A percentile compares a stretch with the other conserved stretches of the same genome.
phyloP scores from a whole-genome alignment of 1,140 invertebrate species.

The Caerostris extrusa region DNA sequence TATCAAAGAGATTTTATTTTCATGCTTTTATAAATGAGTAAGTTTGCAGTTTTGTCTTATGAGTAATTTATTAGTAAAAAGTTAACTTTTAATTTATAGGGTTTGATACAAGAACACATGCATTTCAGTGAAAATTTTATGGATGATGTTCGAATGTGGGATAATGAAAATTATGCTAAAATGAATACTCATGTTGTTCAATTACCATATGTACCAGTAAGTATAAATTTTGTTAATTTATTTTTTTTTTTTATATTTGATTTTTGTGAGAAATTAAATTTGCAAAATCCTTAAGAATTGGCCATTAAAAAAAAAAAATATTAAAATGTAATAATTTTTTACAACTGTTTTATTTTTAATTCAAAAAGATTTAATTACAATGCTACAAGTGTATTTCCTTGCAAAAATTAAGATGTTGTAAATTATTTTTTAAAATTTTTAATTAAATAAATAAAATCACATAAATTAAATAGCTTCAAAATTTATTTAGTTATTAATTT shows the following conservation, averaged over 20 bases:
- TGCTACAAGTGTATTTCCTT: too few relatives aligned
- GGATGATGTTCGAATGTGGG: slow-evolving; percentile 90
- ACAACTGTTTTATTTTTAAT: too few relatives aligned
- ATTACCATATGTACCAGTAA: slow-evolving; percentile 77
- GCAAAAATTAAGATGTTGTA: too few relatives aligned
- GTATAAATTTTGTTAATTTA: not conserved
- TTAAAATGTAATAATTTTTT: too few relatives aligned
- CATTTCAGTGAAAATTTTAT: slow-evolving; percentile 89
- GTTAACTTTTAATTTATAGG: slow-evolving; percentile 82
- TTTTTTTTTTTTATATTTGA: not conserved
- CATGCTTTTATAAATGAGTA: not conserved
- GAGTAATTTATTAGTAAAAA: not conserved
- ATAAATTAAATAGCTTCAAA: too few relatives aligned
- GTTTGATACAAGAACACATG: slow-evolving; percentile 91
- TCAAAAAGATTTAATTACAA: too few relatives aligned
- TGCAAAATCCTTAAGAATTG: too few relatives aligned
- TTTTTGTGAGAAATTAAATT: not conserved
- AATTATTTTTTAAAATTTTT: too few relatives aligned
- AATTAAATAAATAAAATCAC: too few relatives aligned
- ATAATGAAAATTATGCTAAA: slow-evolving; percentile 91
- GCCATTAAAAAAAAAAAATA: too few relatives aligned
- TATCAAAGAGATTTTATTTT: too few relatives aligned
- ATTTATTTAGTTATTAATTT: too few relatives aligned
- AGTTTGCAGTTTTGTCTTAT: not conserved
- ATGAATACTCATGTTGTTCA: slow-evolving; percentile 85